Evolutionary conservation across 2,113 vertebrate species (phyloP).

Genomic region (Cochlearius cochlearius): DNA sequence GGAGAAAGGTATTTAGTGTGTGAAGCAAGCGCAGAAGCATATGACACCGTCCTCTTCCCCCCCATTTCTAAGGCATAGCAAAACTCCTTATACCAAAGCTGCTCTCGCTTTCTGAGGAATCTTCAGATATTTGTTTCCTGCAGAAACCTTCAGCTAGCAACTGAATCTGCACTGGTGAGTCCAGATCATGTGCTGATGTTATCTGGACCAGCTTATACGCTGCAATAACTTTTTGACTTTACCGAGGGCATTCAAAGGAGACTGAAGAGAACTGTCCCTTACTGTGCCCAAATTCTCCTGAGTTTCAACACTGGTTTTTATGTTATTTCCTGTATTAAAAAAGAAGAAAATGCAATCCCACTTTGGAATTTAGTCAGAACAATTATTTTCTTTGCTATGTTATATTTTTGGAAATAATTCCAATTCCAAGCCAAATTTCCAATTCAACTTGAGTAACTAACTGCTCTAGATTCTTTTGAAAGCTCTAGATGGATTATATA

Average conservation of each 20-base stretch:
- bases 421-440: neutral
- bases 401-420: neutral
- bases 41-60: neutral
- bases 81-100: neutral
- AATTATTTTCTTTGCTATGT: neutral
- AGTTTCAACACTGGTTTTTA: neutral
- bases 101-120: neutral
- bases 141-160: neutral
- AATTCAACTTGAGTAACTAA: neutral
- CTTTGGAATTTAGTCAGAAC: neutral
- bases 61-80: neutral
- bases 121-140: neutral
- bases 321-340: neutral
- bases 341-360: neutral
- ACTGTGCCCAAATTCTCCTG: rapidly evolving
- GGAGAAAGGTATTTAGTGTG: neutral
- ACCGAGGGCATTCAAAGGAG: neutral
- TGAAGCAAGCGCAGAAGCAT: neutral
- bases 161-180: neutral
- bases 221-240: neutral
- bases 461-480: neutral
- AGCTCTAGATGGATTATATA: neutral
- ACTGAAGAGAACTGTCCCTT: neutral
- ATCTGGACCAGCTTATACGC: neutral
- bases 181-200: neutral